Percentiles rank a stretch among this genome's conserved stretches.
Conservation (phyloP, 2,888 invertebrate species). For the Eupithecia subumbrata region DNA sequence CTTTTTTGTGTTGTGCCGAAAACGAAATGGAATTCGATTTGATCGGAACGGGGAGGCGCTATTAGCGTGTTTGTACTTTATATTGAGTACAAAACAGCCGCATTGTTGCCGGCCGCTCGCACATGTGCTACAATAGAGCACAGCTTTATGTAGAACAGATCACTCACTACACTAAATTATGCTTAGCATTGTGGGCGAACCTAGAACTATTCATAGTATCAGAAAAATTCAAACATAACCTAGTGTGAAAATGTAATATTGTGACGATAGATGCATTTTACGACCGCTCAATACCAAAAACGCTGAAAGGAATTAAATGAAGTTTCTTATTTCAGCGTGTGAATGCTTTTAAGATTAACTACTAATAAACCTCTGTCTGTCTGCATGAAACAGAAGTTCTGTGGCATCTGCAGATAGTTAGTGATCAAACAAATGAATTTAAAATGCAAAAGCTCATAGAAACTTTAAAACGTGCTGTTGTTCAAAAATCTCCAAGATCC, state of each 20-base stretch:
- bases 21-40: constrained; percentile 22
- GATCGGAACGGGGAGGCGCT: constrained; percentile 24
- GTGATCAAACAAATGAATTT: constrained; percentile 2
- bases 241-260: background rate
- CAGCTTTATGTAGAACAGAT: constrained; percentile 28
- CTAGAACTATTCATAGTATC: background rate
- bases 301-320: background rate
- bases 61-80: constrained; percentile 32
- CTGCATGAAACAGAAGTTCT: background rate
- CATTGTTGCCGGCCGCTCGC: constrained; percentile 39
- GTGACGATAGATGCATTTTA: background rate
- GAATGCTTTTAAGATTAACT: background rate
- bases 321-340: background rate
- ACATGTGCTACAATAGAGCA: constrained; percentile 35
- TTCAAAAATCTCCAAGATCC: constrained; percentile 18
- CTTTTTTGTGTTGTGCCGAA: constrained; percentile 8
- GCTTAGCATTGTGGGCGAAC: background rate
- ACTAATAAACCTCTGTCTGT: background rate
- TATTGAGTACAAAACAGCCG: constrained; percentile 29
- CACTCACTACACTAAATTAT: constrained; percentile 2
- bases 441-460: constrained; percentile 1
- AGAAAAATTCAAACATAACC: background rate
- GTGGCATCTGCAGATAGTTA: background rate
- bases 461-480: constrained; percentile 11
- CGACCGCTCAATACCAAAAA: background rate